These are phyloP conservation scores for Eretmocerus hayati DNA, from an alignment of 2,888 invertebrate genomes.

Conservation along the genomic window DNA sequence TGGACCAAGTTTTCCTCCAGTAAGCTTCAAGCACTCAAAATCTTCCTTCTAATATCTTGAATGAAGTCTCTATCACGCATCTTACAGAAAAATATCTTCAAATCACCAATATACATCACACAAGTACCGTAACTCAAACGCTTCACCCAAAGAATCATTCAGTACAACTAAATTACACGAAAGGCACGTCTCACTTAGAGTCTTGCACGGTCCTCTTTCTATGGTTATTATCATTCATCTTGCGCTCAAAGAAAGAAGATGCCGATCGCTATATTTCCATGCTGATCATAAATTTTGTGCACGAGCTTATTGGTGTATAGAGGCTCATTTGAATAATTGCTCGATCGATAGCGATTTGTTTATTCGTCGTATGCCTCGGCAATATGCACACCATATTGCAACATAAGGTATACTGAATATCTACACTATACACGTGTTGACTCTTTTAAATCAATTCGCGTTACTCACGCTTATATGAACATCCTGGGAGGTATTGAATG, in stretches of 20 bases:
- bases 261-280: no score
- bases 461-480: neutral
- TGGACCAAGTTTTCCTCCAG: no score
- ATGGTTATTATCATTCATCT: neutral
- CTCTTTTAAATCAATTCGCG: neutral
- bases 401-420: neutral
- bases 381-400: no score
- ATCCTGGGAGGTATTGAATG: no score
- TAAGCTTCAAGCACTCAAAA: no score
- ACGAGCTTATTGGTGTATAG: neutral
- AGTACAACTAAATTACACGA: neutral
- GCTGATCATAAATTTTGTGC: neutral
- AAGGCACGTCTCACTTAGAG: neutral
- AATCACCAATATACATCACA: no score
- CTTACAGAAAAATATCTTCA: no score
- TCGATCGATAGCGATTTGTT: slow-evolving; percentile 15
- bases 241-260: no score
- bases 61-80: no score
- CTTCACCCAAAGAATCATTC: no score
- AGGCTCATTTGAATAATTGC: slow-evolving; percentile 13
- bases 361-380: slow-evolving; percentile 3
- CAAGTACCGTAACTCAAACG: no score
- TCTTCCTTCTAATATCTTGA: no score
- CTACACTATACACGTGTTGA: neutral
- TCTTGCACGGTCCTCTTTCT: neutral